Percentiles rank a stretch among this genome's conserved stretches.
phyloP scores from a whole-genome alignment of 2,113 vertebrate genomes.

The Osmerus eperlanus region DNA sequence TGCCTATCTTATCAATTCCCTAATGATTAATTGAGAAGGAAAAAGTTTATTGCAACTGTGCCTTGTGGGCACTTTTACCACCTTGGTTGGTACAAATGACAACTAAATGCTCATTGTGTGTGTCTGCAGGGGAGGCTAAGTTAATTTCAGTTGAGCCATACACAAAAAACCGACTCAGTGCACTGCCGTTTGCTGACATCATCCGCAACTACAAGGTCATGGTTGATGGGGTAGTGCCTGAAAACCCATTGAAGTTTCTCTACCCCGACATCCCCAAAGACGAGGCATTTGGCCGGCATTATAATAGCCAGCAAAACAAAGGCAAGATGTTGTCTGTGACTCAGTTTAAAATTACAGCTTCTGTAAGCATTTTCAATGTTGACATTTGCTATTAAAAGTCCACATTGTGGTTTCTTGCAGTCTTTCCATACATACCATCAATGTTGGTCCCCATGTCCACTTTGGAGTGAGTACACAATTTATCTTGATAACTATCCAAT shows the following conservation, averaged over 20 bases:
- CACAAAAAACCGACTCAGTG: constrained; percentile 87
- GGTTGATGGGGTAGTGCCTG: constrained; percentile 84
- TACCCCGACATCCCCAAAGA: constrained; percentile 95
- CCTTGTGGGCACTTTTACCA: too few relatives aligned
- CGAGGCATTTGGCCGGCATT: constrained; percentile 92
- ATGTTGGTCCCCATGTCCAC: constrained; percentile 90
- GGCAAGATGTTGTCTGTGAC: constrained; percentile 57
- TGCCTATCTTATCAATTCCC: not conserved
- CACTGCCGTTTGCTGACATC: constrained; percentile 91
- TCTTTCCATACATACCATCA: constrained; percentile 82
- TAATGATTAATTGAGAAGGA: not conserved
- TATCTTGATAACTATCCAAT: not conserved
- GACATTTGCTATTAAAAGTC: not conserved
- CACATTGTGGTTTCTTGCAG: constrained; percentile 44
- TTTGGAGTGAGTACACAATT: constrained; percentile 81
- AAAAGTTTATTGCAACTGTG: too few relatives aligned
- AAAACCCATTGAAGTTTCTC: constrained; percentile 95
- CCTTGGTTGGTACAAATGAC: too few relatives aligned
- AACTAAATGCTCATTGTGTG: not conserved
- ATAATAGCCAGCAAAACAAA: constrained; percentile 92
- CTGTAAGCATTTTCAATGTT: not conserved
- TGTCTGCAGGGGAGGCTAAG: constrained; percentile 79
- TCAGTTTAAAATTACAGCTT: not conserved
- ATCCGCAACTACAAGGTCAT: constrained; percentile 93
- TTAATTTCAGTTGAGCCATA: constrained; percentile 96